phyloP scores from a whole-genome alignment of 92 coral and sea anemone species.

The Heteractis magnifica region DNA sequence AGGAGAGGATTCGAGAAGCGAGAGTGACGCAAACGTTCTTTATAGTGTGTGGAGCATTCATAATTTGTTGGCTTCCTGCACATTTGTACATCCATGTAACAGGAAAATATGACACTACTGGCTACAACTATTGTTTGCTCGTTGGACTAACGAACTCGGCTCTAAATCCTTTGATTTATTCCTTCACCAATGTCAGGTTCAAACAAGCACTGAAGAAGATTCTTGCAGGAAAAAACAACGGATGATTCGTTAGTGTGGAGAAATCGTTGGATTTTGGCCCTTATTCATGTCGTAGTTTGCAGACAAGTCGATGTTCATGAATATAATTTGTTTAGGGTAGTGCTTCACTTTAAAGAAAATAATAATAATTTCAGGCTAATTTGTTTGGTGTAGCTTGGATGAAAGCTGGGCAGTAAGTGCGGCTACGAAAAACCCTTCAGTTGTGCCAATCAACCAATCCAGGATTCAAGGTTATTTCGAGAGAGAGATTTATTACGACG shows the following conservation, averaged over 20 bases:
- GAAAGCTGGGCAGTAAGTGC: too few relatives aligned
- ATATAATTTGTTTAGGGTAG: too few relatives aligned
- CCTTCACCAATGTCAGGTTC: not conserved
- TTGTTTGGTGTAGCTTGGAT: too few relatives aligned
- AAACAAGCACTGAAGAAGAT: not conserved
- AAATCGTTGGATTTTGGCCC: not conserved
- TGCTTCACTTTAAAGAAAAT: too few relatives aligned
- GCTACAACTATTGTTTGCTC: not conserved
- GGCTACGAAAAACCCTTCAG: too few relatives aligned
- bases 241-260: not conserved
- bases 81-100: not conserved
- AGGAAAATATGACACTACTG: not conserved
- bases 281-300: not conserved
- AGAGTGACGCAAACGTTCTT: not conserved
- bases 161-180: constrained; percentile 8
- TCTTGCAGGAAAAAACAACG: not conserved
- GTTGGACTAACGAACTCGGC: constrained; percentile 3
- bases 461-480: too few relatives aligned
- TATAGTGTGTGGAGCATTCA: not conserved
- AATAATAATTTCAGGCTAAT: too few relatives aligned
- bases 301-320: too few relatives aligned
- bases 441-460: too few relatives aligned
- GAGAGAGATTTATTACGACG: too few relatives aligned
- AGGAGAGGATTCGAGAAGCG: not conserved
- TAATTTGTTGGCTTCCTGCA: not conserved